Evolutionary conservation across 2,888 invertebrate genomes (phyloP), one percentile per base, ranked within the genome.

Genomic region (Lycophotia porphyrea): DNA sequence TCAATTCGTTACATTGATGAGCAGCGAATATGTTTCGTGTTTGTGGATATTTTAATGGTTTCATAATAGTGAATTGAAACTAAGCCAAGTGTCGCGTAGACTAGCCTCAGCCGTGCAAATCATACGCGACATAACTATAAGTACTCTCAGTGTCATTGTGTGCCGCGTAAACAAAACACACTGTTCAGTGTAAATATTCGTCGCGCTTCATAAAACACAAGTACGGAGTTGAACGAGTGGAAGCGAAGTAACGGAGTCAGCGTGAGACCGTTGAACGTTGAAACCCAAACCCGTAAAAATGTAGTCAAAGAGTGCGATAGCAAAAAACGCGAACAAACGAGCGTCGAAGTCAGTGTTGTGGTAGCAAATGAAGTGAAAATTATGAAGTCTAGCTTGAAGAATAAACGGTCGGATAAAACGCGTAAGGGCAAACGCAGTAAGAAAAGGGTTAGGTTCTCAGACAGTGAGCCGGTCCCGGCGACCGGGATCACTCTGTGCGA

Each of bases 371-470:
- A 93, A 92, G 92, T 93, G 90, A 94, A 91, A 92, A 91, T 89
- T 87, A 89, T 88, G 81, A 95, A 94, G 88, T 91, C 94, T 77
- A 94, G 92, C 89, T 92, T 94, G 87, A 93, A 91, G 90, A 91
- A 87, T 82, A 93, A 92, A 91, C 92, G 87, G 80, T 71, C 89
- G 74, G 89, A 89, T 75, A 92, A 91, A 90, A 89, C 88, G 87
- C 77, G 52, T 68, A 90, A 89, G 88, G 84, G 89, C 78, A 90
- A 88, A 81, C 84, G 84, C 77, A 64, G 63, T 61, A 95, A 94
- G 93, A 95, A 96, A 93, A 93, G 91, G 91, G 95, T 96, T 87
- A 91, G 93, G 87, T 96, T 96, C 86, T 91, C 89, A 82, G 95
- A 95, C 88, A 87, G 84, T 52, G 93, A 93, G 70, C 90, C 90